These are phyloP conservation scores for Colaptes auratus DNA, from an alignment of 2,113 vertebrate species.

Conservation along the genomic window DNA sequence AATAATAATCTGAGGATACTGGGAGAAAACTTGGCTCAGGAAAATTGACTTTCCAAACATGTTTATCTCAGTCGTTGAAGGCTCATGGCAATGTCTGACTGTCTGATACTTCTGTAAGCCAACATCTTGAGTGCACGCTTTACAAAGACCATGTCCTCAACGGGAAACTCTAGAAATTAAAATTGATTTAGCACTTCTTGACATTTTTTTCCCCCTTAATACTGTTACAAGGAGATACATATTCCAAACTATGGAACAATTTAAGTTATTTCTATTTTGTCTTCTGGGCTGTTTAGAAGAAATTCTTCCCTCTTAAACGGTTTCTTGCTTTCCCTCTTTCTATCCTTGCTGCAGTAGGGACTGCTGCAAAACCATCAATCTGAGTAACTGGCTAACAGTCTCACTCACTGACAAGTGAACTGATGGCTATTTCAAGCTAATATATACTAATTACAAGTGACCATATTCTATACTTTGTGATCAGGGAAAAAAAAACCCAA, in stretches of 20 bases:
- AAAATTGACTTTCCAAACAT: background rate
- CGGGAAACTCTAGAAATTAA: background rate
- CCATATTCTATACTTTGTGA: background rate
- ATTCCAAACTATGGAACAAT: background rate
- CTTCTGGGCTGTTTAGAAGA: background rate
- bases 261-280: background rate
- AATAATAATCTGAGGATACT: background rate
- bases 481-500: background rate
- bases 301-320: background rate
- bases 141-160: background rate
- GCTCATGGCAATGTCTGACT: background rate
- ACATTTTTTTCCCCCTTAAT: background rate
- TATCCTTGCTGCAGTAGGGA: background rate
- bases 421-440: background rate
- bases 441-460: background rate
- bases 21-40: background rate
- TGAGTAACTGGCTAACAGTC: background rate
- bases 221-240: background rate
- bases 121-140: background rate
- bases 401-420: background rate
- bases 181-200: background rate
- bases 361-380: background rate
- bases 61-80: background rate
- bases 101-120: background rate
- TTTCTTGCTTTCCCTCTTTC: background rate